phyloP scores from a whole-genome alignment of 1,140 invertebrate species.

The Tribolium madens region DNA sequence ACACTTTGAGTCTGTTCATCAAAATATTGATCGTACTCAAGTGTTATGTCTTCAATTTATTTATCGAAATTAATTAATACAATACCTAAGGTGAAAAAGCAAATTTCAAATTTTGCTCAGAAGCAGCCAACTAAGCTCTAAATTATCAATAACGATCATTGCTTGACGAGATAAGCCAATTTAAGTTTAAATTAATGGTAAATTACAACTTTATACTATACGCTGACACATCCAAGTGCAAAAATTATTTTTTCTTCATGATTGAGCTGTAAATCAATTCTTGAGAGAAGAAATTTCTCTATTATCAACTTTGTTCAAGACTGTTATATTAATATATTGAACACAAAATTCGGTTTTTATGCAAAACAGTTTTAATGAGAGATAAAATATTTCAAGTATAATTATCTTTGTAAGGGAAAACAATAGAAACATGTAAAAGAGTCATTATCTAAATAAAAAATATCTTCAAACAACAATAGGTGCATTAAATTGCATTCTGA shows the following conservation, averaged over 20 bases:
- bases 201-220: too few species aligned
- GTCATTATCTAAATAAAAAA: background rate
- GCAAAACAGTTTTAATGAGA: background rate
- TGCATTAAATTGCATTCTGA: background rate
- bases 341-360: background rate
- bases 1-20: slow-evolving; percentile 7
- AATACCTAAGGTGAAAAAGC: too few species aligned
- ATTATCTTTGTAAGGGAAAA: background rate
- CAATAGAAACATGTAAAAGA: background rate
- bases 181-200: background rate
- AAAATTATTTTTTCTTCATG: too few species aligned
- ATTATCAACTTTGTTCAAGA: background rate
- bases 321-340: background rate
- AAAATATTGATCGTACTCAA: slow-evolving; percentile 13
- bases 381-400: background rate
- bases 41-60: background rate
- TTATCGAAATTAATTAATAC: background rate
- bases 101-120: background rate
- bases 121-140: too few species aligned
- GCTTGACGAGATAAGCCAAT: background rate
- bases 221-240: too few species aligned
- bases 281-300: background rate
- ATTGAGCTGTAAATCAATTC: too few species aligned
- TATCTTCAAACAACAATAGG: background rate
- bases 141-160: too few species aligned